phyloP scores from a whole-genome alignment of 2,797 vertebrate genomes.

The Rhinichthys osculus region DNA sequence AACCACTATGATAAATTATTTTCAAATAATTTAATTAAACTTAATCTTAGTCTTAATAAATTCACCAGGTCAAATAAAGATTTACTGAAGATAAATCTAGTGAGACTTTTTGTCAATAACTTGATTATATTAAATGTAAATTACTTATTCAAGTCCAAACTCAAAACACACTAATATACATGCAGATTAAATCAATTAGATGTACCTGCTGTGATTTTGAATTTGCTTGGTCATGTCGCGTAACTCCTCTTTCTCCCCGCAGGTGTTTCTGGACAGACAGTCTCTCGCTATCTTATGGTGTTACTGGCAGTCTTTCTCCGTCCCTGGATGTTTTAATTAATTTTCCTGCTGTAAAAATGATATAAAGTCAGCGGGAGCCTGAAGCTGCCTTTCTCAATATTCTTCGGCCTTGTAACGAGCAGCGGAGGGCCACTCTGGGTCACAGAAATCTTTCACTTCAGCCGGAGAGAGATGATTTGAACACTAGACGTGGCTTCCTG shows the following conservation, averaged over 20 bases:
- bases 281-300: not conserved
- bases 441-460: slow-evolving; percentile 8
- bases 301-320: slow-evolving; percentile 15
- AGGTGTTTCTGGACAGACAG: not conserved
- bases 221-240: not conserved
- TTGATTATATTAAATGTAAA: not conserved
- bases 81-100: not conserved
- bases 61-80: not conserved
- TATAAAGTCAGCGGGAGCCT: slow-evolving; percentile 29
- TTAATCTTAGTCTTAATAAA: not conserved
- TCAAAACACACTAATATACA: not conserved
- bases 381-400: slow-evolving; percentile 28
- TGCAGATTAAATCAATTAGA: not conserved
- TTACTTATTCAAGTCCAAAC: not conserved
- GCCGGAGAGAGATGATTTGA: slow-evolving; percentile 37
- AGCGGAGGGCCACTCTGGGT: not conserved
- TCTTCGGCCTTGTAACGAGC: slow-evolving; percentile 27
- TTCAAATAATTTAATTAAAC: not conserved
- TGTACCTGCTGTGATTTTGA: not conserved
- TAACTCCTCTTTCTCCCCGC: not conserved
- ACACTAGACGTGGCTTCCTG: slow-evolving; percentile 16
- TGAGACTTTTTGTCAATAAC: not conserved
- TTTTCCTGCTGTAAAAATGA: slow-evolving; percentile 37
- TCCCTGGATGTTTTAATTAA: slow-evolving; percentile 44
- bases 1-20: not conserved